Conservation (phyloP, 2,113 vertebrate genomes). For the Onychostruthus taczanowskii region DNA sequence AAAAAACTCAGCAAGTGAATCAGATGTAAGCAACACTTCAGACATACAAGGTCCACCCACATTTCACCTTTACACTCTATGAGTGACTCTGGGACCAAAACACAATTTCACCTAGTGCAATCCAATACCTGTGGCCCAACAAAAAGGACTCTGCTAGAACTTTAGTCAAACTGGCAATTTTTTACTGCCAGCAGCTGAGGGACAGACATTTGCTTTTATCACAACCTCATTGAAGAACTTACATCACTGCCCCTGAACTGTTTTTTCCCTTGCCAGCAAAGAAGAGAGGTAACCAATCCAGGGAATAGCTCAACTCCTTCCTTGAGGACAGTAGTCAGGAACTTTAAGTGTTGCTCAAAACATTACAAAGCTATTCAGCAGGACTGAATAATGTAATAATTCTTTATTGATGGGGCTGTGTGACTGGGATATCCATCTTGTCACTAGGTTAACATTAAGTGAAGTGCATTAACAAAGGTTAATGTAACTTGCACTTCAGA, state of each 20-base stretch:
- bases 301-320: neutral
- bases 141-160: neutral
- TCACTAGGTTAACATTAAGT: no score
- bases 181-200: neutral
- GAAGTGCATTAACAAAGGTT: no score
- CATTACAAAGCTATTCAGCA: neutral
- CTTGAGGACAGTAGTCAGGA: neutral
- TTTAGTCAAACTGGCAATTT: neutral
- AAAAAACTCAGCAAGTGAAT: neutral
- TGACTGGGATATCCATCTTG: no score
- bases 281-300: neutral
- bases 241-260: neutral
- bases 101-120: neutral
- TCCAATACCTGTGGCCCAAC: neutral
- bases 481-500: neutral
- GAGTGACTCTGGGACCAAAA: neutral
- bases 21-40: neutral
- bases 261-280: neutral
- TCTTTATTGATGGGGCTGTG: no score
- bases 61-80: neutral
- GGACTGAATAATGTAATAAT: neutral
- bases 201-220: neutral
- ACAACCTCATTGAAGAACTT: neutral
- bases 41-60: neutral
- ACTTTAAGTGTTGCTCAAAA: neutral